Base-by-base conservation (phyloP, 2,797 vertebrate genomes). In the Falco biarmicus region DNA sequence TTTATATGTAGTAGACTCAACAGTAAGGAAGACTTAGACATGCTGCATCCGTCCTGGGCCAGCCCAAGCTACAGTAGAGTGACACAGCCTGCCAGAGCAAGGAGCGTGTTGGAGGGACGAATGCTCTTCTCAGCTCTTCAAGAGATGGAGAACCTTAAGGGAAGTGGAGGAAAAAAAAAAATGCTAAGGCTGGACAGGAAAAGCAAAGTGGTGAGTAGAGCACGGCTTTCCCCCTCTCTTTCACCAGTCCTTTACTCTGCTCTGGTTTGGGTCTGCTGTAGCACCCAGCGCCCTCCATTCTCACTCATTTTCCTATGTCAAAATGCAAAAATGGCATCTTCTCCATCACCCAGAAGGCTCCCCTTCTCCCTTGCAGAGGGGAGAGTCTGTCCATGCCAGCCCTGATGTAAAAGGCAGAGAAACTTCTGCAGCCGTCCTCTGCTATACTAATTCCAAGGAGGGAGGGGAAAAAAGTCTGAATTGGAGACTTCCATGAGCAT, bases 391-490 rank as follows among this genome's bases (percentile, higher is more conserved):
- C 25, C 11, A 3, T 15, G 10, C 43, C 64, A 85, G 48, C 53
- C 37, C 65, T 61, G 32, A 34, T 32, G 32, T 6, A 43, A 53
- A 65, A 88, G 43, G 41, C 39, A 75, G 61, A 66, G 43, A 43
- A 80, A 26, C 41, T 69, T 91, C 18, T 61, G 29, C 8, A n/a
- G 65, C 57, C 41, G 15, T 0, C 0, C 39, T 74, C 26, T 73
- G 59, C 56, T 48, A 2, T 17, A 24, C 17, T 25, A 21, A 1
- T 81, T 89, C 29, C 61, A 53, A 64, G 15, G 32, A 61, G 19
- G 5, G 12, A 43, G 5, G 4, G 0, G 0, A 1, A 15, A 6
- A 17, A 32, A 37, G 37, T 68, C 28, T 68, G 45, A 53, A 73
- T 9, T 65, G n/a, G 51, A 92, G 87, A 61, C 32, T 95, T 93